A percentile compares a stretch with the other conserved stretches of the same genome.
Conservation (phyloP, 2,797 vertebrate species). For the Gymnothorax javanicus region DNA sequence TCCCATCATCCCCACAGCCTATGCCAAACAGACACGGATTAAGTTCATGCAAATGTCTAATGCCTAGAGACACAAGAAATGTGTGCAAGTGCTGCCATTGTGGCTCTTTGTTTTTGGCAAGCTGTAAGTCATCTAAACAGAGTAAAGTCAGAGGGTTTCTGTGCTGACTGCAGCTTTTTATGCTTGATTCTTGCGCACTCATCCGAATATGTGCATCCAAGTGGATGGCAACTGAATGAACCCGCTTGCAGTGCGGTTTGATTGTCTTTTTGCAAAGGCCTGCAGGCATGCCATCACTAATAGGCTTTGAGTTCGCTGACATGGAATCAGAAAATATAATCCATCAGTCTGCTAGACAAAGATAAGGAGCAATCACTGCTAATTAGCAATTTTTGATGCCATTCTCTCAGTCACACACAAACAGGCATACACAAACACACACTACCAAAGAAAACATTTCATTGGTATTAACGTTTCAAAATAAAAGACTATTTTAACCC, state of each 20-base stretch:
- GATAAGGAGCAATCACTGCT: background rate
- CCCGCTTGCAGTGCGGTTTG: slow-evolving; percentile 17
- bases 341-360: background rate
- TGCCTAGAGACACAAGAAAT: background rate
- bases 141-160: slow-evolving; percentile 2
- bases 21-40: background rate
- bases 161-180: background rate
- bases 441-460: background rate
- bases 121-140: background rate
- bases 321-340: background rate
- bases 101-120: background rate
- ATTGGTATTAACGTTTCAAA: background rate
- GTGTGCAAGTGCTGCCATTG: background rate
- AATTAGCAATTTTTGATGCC: background rate
- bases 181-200: background rate
- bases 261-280: slow-evolving; percentile 25
- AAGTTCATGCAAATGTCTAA: background rate
- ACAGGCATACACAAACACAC: background rate
- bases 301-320: background rate
- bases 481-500: background rate
- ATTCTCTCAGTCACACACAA: too few relatives aligned
- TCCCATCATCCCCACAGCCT: background rate
- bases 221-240: background rate
- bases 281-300: slow-evolving; percentile 3
- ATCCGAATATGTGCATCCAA: background rate